Evolutionary conservation across 2,888 invertebrate genomes (phyloP).

Genomic region (Corythucha ciliata): DNA sequence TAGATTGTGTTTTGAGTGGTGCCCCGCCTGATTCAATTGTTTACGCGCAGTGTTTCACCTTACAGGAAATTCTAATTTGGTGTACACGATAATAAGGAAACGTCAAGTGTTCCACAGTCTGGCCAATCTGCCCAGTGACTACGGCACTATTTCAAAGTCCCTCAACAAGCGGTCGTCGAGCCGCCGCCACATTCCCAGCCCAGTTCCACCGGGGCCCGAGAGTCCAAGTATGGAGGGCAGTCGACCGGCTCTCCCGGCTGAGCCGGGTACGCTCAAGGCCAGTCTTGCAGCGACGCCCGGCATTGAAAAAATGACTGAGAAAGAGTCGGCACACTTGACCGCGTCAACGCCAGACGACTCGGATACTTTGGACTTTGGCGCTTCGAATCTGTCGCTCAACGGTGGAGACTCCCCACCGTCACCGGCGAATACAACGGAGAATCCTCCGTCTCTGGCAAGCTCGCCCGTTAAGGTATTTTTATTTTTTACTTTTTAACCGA

Average conservation of each 20-base stretch:
- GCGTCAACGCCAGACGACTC: slow-evolving; percentile 26
- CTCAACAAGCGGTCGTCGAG: slow-evolving; percentile 41
- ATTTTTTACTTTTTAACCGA: background rate
- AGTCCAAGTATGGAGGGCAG: slow-evolving; percentile 67
- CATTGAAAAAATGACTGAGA: slow-evolving; percentile 88
- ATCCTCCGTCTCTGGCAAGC: background rate
- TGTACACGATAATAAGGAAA: slow-evolving; percentile 97
- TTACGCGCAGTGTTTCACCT: slow-evolving; percentile 5
- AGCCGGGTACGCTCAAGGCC: slow-evolving; percentile 84
- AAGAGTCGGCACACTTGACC: slow-evolving; percentile 69
- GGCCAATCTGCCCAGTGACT: slow-evolving; percentile 94
- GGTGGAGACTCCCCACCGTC: background rate
- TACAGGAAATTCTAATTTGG: slow-evolving; percentile 90
- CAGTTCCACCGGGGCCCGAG: slow-evolving; percentile 50
- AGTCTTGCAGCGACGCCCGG: slow-evolving; percentile 85
- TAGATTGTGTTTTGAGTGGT: background rate
- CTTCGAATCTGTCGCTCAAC: background rate
- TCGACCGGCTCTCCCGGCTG: slow-evolving; percentile 73
- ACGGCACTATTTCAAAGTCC: slow-evolving; percentile 74
- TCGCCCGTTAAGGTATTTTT: slow-evolving; percentile 11
- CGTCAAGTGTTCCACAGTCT: slow-evolving; percentile 95
- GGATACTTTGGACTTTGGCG: too few relatives aligned
- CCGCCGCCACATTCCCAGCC: slow-evolving; percentile 33
- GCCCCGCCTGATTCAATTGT: too few relatives aligned
- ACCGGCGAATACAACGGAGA: background rate